These are phyloP conservation scores for Syngnathus scovelli DNA, from an alignment of 2,113 vertebrate species.

Conservation along the genomic window DNA sequence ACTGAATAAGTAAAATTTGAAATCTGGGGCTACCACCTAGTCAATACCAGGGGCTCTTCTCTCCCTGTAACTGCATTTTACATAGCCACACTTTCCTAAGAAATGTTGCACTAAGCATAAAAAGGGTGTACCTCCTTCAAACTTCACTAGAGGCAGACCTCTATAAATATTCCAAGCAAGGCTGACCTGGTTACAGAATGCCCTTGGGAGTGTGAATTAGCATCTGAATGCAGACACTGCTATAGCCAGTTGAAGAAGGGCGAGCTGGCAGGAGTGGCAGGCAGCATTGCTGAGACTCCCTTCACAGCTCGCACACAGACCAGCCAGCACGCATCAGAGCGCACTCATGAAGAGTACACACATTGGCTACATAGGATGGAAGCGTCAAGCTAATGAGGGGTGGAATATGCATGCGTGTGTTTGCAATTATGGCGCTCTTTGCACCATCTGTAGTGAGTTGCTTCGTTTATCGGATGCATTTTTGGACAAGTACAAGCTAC, in stretches of 20 bases:
- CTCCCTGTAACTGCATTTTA: constrained; percentile 37
- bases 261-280: constrained; percentile 49
- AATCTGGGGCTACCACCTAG: constrained; percentile 24
- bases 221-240: constrained; percentile 70
- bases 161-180: constrained; percentile 75
- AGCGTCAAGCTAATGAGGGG: constrained; percentile 24
- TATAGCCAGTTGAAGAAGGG: constrained; percentile 61
- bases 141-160: constrained; percentile 60
- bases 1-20: constrained; percentile 18
- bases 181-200: constrained; percentile 73
- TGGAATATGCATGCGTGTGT: not conserved
- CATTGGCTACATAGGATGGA: constrained; percentile 29
- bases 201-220: constrained; percentile 71
- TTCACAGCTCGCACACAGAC: constrained; percentile 43
- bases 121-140: constrained; percentile 54
- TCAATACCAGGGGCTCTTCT: constrained; percentile 26
- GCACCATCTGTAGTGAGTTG: not conserved
- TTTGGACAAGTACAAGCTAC: not conserved
- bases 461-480: not conserved
- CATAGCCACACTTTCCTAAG: constrained; percentile 26
- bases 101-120: constrained; percentile 54
- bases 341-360: constrained; percentile 29
- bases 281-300: constrained; percentile 41
- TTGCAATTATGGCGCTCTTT: constrained; percentile 11
- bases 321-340: constrained; percentile 33